Evolutionary conservation across 2,113 vertebrate species (phyloP), one percentile per base, ranked within the genome.

Genomic region (Fulica atra): DNA sequence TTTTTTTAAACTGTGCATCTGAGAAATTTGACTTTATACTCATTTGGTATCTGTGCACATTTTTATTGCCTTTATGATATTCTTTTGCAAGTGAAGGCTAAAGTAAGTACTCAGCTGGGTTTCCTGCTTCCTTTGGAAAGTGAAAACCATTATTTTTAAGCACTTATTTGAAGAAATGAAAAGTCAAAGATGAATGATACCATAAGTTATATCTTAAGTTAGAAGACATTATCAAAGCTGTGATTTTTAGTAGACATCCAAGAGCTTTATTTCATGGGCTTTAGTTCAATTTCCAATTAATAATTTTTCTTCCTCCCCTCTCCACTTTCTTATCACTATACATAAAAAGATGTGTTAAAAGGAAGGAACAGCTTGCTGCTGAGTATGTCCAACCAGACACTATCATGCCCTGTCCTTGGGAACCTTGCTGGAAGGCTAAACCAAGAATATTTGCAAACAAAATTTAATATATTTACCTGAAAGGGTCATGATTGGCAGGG

Each of bases 91-190:
- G 86, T 66, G 63, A 88, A 90, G 50, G 56, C 46, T 95, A 85
- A 92, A 89, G 64, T 89, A 57, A 88, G 69, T 86, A 77, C 84
- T 91, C 78, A 64, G 69, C 61, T 94, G 83, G 79, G 44, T 88
- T 93, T 91, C 69, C 60, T 78, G 44, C 38, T 95, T 92, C 71
- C 57, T 88, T 88, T 93, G 42, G 59, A 95, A 90, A 93, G 65
- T 40, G 69, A 89, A 93, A 95, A 46, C 25, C 35, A 63, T 95
- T 94, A 92, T 96, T 97, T 91, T 92, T 95, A 92, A 94, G 48
- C 86, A 94, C 61, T 95, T 94, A 80, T 80, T 93, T 92, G 91
- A 96, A 95, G 81, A 94, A 93, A 88, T 95, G 71, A 91, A 86
- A 96, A 92, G 44, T 84, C 63, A 76, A 88, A 93, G 56, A 92